phyloP scores from a whole-genome alignment of 1,140 invertebrate species.

The Orussus abietinus region DNA sequence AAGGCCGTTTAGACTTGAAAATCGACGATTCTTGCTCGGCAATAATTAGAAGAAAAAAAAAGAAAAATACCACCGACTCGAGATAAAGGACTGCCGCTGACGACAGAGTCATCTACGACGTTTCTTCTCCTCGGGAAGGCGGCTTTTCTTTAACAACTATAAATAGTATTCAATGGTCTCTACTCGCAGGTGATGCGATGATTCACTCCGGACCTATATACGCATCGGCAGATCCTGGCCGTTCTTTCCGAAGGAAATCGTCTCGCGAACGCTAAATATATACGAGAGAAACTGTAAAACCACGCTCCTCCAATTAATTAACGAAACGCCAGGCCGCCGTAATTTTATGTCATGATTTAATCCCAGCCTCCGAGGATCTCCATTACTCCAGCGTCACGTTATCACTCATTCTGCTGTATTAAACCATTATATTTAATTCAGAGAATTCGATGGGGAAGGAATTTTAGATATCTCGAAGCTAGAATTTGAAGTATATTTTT shows the following conservation, averaged over 20 bases:
- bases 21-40: too few relatives aligned
- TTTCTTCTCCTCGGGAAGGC: too few relatives aligned
- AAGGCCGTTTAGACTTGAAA: too few relatives aligned
- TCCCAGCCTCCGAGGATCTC: slow-evolving; percentile 11
- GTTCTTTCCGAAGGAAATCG: not conserved
- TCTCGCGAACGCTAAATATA: slow-evolving; percentile 15
- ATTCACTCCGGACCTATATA: slow-evolving; percentile 5
- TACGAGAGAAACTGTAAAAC: slow-evolving; percentile 21
- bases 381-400: slow-evolving; percentile 13
- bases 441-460: too few relatives aligned
- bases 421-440: too few relatives aligned
- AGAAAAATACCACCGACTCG: too few relatives aligned
- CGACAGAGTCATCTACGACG: too few relatives aligned
- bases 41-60: too few relatives aligned
- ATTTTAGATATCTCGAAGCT: too few relatives aligned
- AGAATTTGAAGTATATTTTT: too few relatives aligned
- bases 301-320: slow-evolving; percentile 21
- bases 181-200: slow-evolving; percentile 17
- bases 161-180: slow-evolving; percentile 13
- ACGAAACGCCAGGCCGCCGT: slow-evolving; percentile 11
- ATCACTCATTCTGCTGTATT: too few relatives aligned
- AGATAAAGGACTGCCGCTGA: too few relatives aligned
- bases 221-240: not conserved
- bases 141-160: slow-evolving; percentile 10
- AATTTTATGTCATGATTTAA: slow-evolving; percentile 9